Conservation (phyloP, 2,113 vertebrate species). For the Amphiprion percula region DNA sequence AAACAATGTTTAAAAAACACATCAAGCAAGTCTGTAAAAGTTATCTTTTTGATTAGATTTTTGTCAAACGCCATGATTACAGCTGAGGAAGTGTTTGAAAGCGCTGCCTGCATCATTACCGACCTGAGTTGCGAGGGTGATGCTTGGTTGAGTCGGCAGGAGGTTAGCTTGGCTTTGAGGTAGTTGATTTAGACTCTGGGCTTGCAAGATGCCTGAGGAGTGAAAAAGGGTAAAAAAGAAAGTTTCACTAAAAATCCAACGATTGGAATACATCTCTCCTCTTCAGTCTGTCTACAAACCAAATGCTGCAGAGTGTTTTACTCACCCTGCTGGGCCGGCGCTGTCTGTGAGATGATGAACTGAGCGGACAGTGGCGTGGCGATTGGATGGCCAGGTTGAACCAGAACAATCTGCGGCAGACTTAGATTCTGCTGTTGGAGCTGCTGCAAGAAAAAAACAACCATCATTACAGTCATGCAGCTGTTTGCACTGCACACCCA, state of each 20-base stretch:
- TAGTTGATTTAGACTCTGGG: slow-evolving; percentile 99
- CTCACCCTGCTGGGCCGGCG: slow-evolving; percentile 96
- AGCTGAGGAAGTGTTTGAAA: slow-evolving; percentile 1
- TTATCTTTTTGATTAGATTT: neutral
- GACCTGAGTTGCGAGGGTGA: slow-evolving; percentile 97
- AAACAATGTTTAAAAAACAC: neutral
- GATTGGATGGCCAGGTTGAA: slow-evolving; percentile 92
- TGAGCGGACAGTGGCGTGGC: slow-evolving; percentile 91
- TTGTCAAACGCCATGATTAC: slow-evolving; percentile 1
- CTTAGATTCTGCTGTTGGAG: slow-evolving; percentile 97
- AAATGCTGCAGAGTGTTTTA: neutral
- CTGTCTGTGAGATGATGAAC: slow-evolving; percentile 99
- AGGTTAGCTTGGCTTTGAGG: slow-evolving; percentile 99
- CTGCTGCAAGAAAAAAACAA: slow-evolving; percentile 86
- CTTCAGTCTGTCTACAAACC: neutral
- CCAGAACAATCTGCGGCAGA: slow-evolving; percentile 97
- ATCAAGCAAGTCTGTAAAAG: neutral
- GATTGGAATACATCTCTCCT: neutral
- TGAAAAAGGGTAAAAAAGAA: slow-evolving; percentile 2
- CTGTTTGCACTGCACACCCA: neutral
- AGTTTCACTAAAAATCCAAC: neutral
- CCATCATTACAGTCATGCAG: too few relatives aligned
- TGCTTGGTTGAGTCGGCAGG: slow-evolving; percentile 98
- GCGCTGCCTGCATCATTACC: slow-evolving; percentile 30
- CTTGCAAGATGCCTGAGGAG: slow-evolving; percentile 93